Conservation (phyloP, 2,113 vertebrate genomes). For the Lophochroa leadbeateri region DNA sequence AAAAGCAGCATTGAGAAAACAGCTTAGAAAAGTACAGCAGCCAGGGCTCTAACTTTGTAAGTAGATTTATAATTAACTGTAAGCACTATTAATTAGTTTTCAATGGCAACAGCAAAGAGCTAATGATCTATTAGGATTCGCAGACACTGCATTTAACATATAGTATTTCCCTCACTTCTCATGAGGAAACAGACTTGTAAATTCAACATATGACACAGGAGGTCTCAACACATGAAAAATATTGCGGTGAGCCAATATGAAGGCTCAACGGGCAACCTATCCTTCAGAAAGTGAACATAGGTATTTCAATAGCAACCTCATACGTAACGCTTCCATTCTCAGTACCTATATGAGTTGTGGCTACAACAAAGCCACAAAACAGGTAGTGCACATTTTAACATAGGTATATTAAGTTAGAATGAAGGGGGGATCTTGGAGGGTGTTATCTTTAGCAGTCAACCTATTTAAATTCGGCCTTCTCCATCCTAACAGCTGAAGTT, state of each 20-base stretch:
- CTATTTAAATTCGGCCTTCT: not conserved
- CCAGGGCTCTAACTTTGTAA: not conserved
- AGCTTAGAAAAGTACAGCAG: not conserved
- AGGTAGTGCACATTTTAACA: not conserved
- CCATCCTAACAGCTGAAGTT: not conserved
- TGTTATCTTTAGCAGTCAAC: not conserved
- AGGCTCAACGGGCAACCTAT: not conserved
- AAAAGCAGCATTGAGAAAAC: not conserved
- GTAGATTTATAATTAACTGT: not conserved
- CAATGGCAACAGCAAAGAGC: not conserved
- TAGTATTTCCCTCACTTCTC: not conserved
- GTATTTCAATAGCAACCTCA: not conserved
- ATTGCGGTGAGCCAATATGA: not conserved
- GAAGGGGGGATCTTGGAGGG: not conserved
- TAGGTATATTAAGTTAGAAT: fast-evolving
- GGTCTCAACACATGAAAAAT: not conserved
- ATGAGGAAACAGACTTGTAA: not conserved
- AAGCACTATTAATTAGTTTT: constrained; percentile 2
- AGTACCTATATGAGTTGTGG: not conserved
- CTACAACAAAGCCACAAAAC: not conserved
- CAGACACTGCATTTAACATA: not conserved
- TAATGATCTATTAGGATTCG: not conserved
- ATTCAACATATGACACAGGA: not conserved
- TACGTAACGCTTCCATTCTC: fast-evolving
- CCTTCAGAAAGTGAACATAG: not conserved